Evolutionary conservation across 2,113 vertebrate genomes (phyloP).

Genomic region (Todiramphus saurophagus): DNA sequence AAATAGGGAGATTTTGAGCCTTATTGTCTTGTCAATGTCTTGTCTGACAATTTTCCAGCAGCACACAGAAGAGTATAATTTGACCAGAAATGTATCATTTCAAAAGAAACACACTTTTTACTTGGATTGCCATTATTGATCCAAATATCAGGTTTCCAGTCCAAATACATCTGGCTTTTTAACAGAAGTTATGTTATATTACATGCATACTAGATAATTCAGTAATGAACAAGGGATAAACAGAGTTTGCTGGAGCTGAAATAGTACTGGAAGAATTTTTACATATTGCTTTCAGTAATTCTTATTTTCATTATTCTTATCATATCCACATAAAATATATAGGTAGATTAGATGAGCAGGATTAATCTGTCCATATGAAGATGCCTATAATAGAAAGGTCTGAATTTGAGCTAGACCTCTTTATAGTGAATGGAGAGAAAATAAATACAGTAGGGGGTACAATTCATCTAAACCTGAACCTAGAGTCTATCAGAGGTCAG

Average conservation of each 20-base stretch:
- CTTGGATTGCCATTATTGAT: slow-evolving; percentile 47
- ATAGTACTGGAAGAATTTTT: not conserved
- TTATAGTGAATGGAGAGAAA: not conserved
- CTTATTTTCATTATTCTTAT: not conserved
- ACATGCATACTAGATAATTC: not conserved
- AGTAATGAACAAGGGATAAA: not conserved
- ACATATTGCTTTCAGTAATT: not conserved
- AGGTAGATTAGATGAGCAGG: not conserved
- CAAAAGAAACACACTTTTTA: not conserved
- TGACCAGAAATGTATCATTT: not conserved
- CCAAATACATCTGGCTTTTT: not conserved
- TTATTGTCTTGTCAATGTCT: not conserved
- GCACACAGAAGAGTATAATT: not conserved
- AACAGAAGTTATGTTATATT: not conserved
- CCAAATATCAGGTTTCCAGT: not conserved
- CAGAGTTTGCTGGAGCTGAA: not conserved
- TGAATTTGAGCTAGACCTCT: not conserved
- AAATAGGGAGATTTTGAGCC: not conserved
- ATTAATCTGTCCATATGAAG: not conserved
- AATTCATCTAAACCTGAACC: not conserved
- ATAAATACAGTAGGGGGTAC: not conserved
- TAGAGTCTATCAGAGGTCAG: not conserved
- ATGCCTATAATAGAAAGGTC: not conserved
- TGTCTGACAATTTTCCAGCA: not conserved
- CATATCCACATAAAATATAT: not conserved